Conservation (phyloP, 2,888 invertebrate species). For the Parnassius glacialis region DNA sequence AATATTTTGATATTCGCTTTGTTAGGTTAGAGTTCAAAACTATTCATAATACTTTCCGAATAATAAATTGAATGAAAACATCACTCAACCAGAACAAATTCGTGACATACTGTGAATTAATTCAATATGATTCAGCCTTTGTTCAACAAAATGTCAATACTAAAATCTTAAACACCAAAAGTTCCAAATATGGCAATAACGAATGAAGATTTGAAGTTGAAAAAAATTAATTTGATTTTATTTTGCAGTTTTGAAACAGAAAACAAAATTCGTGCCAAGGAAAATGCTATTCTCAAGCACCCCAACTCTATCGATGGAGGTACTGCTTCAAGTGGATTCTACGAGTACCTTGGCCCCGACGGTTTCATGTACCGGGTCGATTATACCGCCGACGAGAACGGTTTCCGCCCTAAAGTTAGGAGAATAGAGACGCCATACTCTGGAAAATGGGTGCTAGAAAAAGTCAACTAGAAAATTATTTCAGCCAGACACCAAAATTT, state of each 20-base stretch:
- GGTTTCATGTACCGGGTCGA: constrained; percentile 77
- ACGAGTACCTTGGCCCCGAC: constrained; percentile 78
- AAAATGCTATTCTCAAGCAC: constrained; percentile 74
- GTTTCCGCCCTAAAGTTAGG: constrained; percentile 71
- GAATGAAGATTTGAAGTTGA: background rate
- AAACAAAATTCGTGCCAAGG: constrained; percentile 78
- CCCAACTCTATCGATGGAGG: constrained; percentile 74
- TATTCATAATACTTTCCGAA: constrained; percentile 58
- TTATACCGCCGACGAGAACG: constrained; percentile 77
- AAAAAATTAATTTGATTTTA: background rate
- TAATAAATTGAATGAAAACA: constrained; percentile 41
- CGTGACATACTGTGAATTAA: constrained; percentile 5
- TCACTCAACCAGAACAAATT: constrained; percentile 23
- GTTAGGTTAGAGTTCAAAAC: constrained; percentile 59
- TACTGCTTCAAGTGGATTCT: constrained; percentile 74
- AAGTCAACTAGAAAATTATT: constrained; percentile 55
- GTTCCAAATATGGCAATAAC: too few species aligned
- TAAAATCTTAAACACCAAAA: too few species aligned
- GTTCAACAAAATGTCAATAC: too few species aligned
- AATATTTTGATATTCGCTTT: constrained; percentile 36
- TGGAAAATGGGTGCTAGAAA: constrained; percentile 73
- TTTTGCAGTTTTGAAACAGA: constrained; percentile 74
- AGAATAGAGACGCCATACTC: constrained; percentile 74
- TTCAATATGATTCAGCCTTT: too few species aligned
- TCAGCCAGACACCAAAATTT: constrained; percentile 32